A percentile compares a stretch with the other conserved stretches of the same genome.
Conservation (phyloP, 2,113 vertebrate genomes). For the Choloepus hoffmanni region DNA sequence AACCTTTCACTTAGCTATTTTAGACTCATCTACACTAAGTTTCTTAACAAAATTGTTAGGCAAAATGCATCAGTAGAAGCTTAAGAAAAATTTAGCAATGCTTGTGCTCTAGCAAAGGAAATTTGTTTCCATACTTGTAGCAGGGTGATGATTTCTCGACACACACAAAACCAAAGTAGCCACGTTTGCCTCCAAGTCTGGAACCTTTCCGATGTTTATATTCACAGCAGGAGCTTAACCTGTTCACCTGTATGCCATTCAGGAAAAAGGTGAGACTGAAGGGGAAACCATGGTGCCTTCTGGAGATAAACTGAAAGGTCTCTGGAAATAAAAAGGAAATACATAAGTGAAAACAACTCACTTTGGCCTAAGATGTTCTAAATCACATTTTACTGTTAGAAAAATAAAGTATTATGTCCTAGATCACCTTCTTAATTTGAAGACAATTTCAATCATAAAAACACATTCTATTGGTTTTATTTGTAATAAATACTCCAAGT, state of each 20-base stretch:
- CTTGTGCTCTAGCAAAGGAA: background rate
- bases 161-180: conserved; percentile 90
- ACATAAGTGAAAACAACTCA: background rate
- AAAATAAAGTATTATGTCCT: background rate
- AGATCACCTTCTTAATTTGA: conserved; percentile 11
- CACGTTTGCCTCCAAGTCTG: conserved; percentile 89
- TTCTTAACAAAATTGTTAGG: background rate
- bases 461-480: background rate
- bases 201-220: conserved; percentile 91
- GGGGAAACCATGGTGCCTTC: conserved; percentile 94
- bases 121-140: conserved; percentile 90
- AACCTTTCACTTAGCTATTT: background rate
- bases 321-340: conserved; percentile 86
- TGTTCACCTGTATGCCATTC: conserved; percentile 94
- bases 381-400: background rate
- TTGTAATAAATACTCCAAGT: background rate
- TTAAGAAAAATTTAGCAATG: background rate
- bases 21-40: background rate
- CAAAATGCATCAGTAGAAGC: background rate
- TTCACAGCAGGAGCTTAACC: conserved; percentile 98
- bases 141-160: conserved; percentile 94
- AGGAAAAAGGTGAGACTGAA: conserved; percentile 98
- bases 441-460: background rate
- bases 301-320: conserved; percentile 93
- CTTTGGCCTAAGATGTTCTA: background rate